Percentiles rank a stretch among this genome's conserved stretches.
These are phyloP conservation scores for Brachionus rubens DNA, from an alignment of 1,140 invertebrate genomes.

Conservation along the genomic window DNA sequence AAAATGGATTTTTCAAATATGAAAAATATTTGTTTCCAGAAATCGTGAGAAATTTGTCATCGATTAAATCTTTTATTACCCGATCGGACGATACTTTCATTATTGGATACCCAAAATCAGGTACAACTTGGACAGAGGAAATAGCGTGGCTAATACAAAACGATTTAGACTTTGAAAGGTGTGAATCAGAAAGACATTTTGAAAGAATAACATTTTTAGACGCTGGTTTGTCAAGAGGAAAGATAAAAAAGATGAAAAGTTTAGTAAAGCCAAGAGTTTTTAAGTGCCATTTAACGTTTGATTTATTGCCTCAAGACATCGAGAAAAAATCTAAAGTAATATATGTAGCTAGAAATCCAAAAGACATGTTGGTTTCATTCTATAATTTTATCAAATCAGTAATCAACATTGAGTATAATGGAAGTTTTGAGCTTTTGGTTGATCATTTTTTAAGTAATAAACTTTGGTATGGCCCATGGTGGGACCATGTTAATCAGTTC, in stretches of 20 bases:
- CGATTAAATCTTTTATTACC: too few relatives aligned
- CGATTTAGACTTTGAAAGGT: conserved; percentile 2
- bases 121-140: conserved; percentile 19
- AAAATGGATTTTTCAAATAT: too few relatives aligned
- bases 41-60: too few relatives aligned
- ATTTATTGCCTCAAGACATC: background rate
- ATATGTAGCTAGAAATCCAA: background rate
- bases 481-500: conserved; percentile 11
- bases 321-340: conserved; percentile 7
- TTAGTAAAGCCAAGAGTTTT: background rate
- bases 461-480: conserved; percentile 23
- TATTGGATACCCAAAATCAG: conserved; percentile 8
- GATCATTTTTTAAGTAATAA: background rate
- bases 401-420: background rate
- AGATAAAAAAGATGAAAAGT: background rate
- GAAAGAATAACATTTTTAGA: background rate
- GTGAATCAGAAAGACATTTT: background rate
- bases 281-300: conserved; percentile 12
- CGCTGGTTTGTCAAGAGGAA: background rate
- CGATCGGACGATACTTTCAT: conserved; percentile 18
- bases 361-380: conserved; percentile 10
- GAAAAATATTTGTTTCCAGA: too few relatives aligned
- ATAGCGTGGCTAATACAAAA: conserved; percentile 18
- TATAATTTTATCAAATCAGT: background rate
- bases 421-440: conserved; percentile 1